Evolutionary conservation across 2,797 vertebrate species (phyloP), one percentile per base, ranked within the genome.

Genomic region (Syngnathus rostellatus): DNA sequence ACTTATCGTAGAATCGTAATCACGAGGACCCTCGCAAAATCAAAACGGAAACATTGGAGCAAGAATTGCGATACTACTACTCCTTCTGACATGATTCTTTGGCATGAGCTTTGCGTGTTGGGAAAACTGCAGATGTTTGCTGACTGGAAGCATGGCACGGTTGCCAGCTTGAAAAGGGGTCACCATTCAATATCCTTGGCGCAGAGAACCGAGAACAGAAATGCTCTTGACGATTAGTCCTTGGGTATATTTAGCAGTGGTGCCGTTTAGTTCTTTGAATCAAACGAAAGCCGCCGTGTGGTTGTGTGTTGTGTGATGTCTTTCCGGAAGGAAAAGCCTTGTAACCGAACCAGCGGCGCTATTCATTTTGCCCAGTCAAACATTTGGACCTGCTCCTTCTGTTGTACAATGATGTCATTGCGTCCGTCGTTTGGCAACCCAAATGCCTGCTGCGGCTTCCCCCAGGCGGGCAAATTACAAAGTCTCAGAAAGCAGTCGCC

Each of bases 341-440:
- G 65, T 79, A 77, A 73, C 82, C 61, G 81, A 74, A 82, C 77
- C 75, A 62, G 63, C 72, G 65, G 76, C 83, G 77, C 79, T 81
- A 70, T 79, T 81, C 83, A 89, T 85, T 85, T 71, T 71, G 80
- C 70, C 76, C 70, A 67, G 65, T 76, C 77, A 78, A 72, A 76
- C 80, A 38, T 85, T 81, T 74, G 60, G 61, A 66, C 57, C 65
- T 73, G 82, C 77, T 80, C 59, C 43, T 62, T n/a, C 59, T 75
- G 61, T 59, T 70, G 67, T 9, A 39, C 54, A 65, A 84, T 89
- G 81, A 90, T 88, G 84, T 89, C 79, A 90, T 77, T 51, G 7
- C 74, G 23, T 23, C 23, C 23, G 23, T 23, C 23, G 23, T 23
- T 23, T 23, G 23, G 23, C 23, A 23, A 31, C 72, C 66, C 53